phyloP scores from a whole-genome alignment of 2,888 invertebrate species.

The Tenthredo scrophulariae region DNA sequence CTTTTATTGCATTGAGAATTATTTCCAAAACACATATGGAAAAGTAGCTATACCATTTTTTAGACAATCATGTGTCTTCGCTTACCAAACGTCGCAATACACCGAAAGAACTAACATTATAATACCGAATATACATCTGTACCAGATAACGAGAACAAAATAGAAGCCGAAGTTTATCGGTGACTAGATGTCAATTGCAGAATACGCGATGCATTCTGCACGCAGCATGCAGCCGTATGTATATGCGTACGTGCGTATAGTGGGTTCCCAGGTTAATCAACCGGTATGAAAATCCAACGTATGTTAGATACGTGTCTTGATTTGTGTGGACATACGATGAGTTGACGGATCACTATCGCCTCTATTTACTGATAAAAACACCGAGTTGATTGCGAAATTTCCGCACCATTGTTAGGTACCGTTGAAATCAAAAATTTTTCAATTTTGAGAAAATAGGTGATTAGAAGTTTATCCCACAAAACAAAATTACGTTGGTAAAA shows the following conservation, averaged over 20 bases:
- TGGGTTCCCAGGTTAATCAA: neutral
- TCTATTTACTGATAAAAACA: neutral
- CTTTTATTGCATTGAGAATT: neutral
- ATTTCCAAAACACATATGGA: neutral
- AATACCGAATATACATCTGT: neutral
- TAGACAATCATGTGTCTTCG: neutral
- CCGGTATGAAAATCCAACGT: neutral
- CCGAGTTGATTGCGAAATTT: neutral
- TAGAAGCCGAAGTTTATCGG: conserved; percentile 3
- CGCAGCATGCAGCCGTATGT: neutral
- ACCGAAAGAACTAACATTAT: neutral
- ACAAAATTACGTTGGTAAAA: neutral
- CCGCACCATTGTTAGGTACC: neutral
- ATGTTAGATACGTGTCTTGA: neutral
- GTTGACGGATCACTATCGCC: neutral
- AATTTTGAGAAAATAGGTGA: neutral
- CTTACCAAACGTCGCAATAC: neutral
- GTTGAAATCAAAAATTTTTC: neutral
- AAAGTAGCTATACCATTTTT: neutral
- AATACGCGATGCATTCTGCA: neutral
- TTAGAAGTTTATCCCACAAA: neutral
- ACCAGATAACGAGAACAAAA: neutral
- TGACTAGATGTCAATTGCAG: neutral
- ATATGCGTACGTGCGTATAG: neutral
- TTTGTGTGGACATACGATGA: neutral